A percentile compares a stretch with the other conserved stretches of the same genome.
Evolutionary conservation across 2,113 vertebrate species (phyloP).

Genomic region (Aegypius monachus): DNA sequence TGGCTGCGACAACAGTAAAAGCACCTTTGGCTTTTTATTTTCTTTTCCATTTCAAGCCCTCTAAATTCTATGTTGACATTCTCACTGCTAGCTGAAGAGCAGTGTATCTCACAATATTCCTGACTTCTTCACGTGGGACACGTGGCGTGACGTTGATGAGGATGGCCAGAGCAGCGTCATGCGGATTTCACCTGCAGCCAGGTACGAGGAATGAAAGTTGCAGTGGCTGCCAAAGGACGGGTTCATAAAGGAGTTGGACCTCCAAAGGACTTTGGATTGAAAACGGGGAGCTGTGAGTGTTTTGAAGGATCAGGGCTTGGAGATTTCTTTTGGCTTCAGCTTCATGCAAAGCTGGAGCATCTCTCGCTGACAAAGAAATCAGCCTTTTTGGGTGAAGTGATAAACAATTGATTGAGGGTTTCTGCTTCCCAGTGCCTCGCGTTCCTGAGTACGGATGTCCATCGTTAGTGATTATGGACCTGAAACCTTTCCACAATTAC

Average conservation of each 20-base stretch:
- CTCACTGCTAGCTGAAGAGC: background rate
- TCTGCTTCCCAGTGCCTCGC: background rate
- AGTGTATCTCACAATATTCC: background rate
- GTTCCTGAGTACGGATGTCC: background rate
- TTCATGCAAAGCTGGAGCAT: background rate
- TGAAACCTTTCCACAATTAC: conserved; percentile 29
- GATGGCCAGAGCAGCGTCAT: background rate
- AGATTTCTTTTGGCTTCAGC: background rate
- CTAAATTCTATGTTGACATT: background rate
- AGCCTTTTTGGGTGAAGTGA: background rate
- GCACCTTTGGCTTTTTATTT: background rate
- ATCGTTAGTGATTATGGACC: background rate
- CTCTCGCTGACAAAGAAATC: background rate
- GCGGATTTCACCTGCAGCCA: background rate
- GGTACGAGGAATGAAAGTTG: background rate
- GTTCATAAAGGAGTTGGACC: background rate
- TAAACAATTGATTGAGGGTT: background rate
- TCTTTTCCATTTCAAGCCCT: conserved; percentile 1
- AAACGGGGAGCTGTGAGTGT: background rate
- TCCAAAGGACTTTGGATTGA: accelerated
- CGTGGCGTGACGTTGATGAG: accelerated
- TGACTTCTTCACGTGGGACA: background rate
- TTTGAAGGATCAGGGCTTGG: background rate
- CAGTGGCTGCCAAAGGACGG: background rate
- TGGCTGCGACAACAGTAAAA: background rate